These are phyloP conservation scores for Xerus inauris DNA, from an alignment of 2,113 vertebrate genomes.

Conservation along the genomic window DNA sequence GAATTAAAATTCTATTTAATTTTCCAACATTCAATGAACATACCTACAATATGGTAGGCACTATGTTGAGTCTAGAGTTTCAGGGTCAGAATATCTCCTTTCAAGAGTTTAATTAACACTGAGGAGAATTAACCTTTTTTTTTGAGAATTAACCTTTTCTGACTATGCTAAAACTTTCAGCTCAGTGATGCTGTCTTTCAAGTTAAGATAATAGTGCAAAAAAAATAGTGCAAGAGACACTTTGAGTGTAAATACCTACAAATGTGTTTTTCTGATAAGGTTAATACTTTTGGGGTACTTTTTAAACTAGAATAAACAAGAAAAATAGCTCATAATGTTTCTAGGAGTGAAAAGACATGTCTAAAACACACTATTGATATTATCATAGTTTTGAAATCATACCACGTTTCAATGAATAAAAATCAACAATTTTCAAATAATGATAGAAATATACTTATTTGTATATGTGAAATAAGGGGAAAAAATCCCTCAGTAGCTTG, in stretches of 20 bases:
- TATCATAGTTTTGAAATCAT: slow-evolving; percentile 39
- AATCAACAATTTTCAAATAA: not conserved
- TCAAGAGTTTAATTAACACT: not conserved
- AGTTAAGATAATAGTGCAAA: not conserved
- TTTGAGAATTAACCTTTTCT: slow-evolving; percentile 18
- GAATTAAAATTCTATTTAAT: slow-evolving; percentile 51
- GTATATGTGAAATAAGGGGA: not conserved
- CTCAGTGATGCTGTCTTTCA: not conserved
- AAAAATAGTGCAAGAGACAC: not conserved
- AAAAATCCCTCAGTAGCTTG: not conserved
- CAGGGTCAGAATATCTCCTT: not conserved
- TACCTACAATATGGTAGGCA: not conserved
- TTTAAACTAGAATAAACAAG: not conserved
- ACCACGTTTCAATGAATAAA: not conserved
- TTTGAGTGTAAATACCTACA: not conserved
- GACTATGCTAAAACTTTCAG: slow-evolving; percentile 33
- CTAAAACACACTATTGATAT: not conserved
- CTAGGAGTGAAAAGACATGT: slow-evolving; percentile 15
- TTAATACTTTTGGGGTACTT: not conserved
- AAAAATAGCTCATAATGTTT: not conserved
- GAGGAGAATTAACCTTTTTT: slow-evolving; percentile 28
- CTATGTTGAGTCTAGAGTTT: not conserved
- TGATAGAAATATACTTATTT: slow-evolving; percentile 29
- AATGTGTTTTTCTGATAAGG: not conserved
- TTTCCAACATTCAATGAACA: not conserved